Base-by-base conservation (phyloP, 2,797 vertebrate species). In the Gymnodraco acuticeps region DNA sequence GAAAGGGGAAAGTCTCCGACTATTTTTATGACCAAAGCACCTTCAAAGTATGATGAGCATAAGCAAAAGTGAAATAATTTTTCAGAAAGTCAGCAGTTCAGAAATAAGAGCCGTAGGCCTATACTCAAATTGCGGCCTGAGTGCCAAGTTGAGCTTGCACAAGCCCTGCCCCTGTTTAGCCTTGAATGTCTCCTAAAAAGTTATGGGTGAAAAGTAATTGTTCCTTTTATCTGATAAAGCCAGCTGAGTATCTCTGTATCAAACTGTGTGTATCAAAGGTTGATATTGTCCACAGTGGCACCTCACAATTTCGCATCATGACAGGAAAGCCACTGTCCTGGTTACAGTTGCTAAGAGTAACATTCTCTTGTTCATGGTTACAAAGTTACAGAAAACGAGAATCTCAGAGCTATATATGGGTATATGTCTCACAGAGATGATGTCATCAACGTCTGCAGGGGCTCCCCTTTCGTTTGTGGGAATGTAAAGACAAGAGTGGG, bases 371-470 rank as follows among this genome's bases (percentile, higher is more conserved):
- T 62, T 56, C 46, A 54, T 64, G 64, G n/a, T 73, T 27, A 64
- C 63, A 10, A 81, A 68, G 42, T 76, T 55, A 45, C 66, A 77
- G 58, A 68, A 61, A 33, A 50, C 58, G 72, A 70, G 72, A 73
- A 55, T 65, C 64, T 79, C 58, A 70, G 43, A 75, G 78, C 94
- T 93, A 90, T 94, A 93, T 94, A 94, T 85, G 93, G 93, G 66
- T 87, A 86, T 81, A 38, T 86, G 93, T 92, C 93, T 92, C 91
- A 87, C 55, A 89, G 53, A 80, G 85, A 94, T 96, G 95, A 96
- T 94, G 95, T 96, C 92, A 95, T 67, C 80, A 86, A 23, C n/a
- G 53, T 64, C 56, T 71, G 27, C 75, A 75, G 55, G 83, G 85
- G 65, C 80, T 91, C 85, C 86, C 82, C 71, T 90, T 73, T 87